A percentile compares a stretch with the other conserved stretches of the same genome.
Evolutionary conservation across 2,113 vertebrate genomes (phyloP).

Genomic region (Pitta sordida): DNA sequence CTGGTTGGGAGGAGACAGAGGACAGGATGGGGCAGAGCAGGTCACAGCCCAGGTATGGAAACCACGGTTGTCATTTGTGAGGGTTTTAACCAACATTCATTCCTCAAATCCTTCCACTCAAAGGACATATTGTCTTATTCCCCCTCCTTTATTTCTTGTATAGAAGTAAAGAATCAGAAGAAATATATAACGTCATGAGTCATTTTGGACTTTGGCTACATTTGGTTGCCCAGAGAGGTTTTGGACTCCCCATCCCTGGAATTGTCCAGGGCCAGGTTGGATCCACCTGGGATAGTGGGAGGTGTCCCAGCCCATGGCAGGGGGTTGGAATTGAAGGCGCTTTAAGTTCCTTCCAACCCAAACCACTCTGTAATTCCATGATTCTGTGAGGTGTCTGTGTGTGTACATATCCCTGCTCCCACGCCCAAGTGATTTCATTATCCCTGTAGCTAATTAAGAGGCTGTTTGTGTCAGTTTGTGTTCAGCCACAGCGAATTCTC

Average conservation of each 20-base stretch:
- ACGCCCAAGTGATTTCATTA: background rate
- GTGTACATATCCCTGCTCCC: background rate
- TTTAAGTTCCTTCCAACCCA: background rate
- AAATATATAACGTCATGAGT: too few species aligned
- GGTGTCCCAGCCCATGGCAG: background rate
- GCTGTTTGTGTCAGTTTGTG: background rate
- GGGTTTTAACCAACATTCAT: too few species aligned
- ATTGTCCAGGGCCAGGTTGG: background rate
- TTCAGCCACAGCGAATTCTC: background rate
- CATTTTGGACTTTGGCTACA: too few species aligned
- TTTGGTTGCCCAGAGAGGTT: background rate
- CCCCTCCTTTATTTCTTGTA: too few species aligned
- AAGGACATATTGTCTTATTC: too few species aligned
- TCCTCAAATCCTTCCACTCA: too few species aligned
- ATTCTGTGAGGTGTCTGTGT: background rate
- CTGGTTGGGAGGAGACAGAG: background rate
- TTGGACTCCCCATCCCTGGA: background rate
- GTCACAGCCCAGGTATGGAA: background rate
- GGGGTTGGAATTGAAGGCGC: background rate
- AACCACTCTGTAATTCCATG: background rate
- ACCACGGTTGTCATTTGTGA: too few species aligned
- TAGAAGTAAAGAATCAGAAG: too few species aligned
- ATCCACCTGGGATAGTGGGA: rapidly evolving
- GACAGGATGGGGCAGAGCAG: background rate
- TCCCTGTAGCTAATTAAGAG: background rate